phyloP scores from a whole-genome alignment of 2,113 vertebrate genomes.

The Ceyx melanurus region DNA sequence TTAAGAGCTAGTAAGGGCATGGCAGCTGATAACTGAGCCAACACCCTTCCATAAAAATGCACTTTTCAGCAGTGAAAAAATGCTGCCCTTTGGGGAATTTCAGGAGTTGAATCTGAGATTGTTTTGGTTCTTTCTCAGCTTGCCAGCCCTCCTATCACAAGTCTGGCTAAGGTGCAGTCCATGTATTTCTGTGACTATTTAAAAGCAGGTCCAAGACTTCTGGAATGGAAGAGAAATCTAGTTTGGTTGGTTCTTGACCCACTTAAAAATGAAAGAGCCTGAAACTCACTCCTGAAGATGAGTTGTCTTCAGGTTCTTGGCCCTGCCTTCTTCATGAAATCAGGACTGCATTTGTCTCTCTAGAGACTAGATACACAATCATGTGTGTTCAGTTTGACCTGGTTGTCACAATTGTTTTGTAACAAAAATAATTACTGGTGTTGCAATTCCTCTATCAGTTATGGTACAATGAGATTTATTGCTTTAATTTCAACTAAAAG shows the following conservation, averaged over 20 bases:
- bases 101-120: neutral
- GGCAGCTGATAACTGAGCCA: constrained; percentile 7
- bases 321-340: neutral
- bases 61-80: constrained; percentile 57
- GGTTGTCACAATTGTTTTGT: neutral
- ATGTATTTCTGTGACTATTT: neutral
- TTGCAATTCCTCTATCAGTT: neutral
- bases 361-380: neutral
- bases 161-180: neutral
- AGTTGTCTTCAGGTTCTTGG: neutral
- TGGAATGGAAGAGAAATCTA: neutral
- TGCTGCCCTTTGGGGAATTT: neutral
- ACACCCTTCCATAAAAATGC: constrained; percentile 32
- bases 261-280: neutral
- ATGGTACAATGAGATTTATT: neutral
- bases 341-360: neutral
- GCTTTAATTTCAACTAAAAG: neutral
- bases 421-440: neutral
- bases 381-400: neutral
- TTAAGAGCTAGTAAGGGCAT: constrained; percentile 56
- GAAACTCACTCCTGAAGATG: neutral
- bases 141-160: neutral
- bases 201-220: neutral
- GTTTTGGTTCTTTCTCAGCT: neutral
- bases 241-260: neutral